Evolutionary conservation across 2,113 vertebrate species (phyloP).

Genomic region (Megatriorchis doriae): DNA sequence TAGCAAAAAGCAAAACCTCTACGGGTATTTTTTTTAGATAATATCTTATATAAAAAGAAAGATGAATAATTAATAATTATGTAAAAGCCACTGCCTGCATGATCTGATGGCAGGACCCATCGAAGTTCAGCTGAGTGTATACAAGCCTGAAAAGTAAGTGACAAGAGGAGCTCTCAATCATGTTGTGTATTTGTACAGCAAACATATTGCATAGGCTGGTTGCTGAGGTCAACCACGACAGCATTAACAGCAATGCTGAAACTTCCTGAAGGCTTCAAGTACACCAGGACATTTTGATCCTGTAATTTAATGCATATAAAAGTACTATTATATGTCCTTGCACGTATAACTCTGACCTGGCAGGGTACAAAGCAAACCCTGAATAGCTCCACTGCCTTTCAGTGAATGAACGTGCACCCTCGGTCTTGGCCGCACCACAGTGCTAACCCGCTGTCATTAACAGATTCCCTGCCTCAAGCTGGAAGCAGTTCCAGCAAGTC

Average conservation of each 20-base stretch:
- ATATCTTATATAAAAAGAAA: not conserved
- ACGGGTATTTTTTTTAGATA: not conserved
- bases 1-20: slow-evolving; percentile 7
- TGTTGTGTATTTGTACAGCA: not conserved
- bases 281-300: not conserved
- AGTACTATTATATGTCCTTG: not conserved
- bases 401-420: not conserved
- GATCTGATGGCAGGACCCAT: not conserved
- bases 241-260: not conserved
- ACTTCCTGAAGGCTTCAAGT: not conserved
- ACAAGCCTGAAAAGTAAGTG: not conserved
- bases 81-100: not conserved
- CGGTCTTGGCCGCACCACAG: accelerated
- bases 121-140: not conserved
- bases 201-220: not conserved
- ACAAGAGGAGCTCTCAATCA: not conserved
- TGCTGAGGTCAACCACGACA: not conserved
- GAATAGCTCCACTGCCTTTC: not conserved
- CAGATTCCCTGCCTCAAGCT: not conserved
- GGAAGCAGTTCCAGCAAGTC: not conserved
- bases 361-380: not conserved
- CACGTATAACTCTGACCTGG: not conserved
- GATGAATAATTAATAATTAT: not conserved
- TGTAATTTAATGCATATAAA: not conserved
- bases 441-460: not conserved